phyloP scores from a whole-genome alignment of 2,113 vertebrate species.

The Tupaia tana region DNA sequence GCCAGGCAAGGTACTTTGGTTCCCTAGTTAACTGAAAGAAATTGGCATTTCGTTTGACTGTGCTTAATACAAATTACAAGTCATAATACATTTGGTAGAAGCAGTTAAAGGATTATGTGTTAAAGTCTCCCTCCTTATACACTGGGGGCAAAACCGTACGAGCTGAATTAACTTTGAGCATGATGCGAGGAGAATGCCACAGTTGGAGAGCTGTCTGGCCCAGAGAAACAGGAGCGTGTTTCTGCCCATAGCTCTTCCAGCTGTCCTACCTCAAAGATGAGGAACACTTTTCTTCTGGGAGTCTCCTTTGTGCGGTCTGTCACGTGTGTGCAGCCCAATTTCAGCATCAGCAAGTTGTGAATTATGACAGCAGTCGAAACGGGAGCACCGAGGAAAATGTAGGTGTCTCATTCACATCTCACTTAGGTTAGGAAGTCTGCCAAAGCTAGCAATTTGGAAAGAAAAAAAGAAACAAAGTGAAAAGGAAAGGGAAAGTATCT shows the following conservation, averaged over 20 bases:
- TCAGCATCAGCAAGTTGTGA: neutral
- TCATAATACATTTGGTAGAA: conserved; percentile 77
- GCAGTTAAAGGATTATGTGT: conserved; percentile 79
- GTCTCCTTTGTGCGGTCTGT: too few species aligned
- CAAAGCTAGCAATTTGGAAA: conserved; percentile 8
- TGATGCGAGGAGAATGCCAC: neutral
- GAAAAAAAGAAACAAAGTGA: neutral
- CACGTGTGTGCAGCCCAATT: neutral
- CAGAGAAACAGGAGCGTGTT: neutral
- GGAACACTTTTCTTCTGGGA: neutral
- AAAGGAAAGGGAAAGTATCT: neutral
- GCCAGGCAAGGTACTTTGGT: conserved; percentile 68
- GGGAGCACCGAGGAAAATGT: neutral
- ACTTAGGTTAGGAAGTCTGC: conserved; percentile 28
- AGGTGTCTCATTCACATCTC: neutral
- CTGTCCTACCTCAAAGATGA: neutral
- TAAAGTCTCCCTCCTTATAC: conserved; percentile 57
- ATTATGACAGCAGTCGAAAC: neutral
- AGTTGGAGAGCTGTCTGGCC: neutral
- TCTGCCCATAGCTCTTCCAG: neutral
- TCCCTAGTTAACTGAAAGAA: conserved; percentile 72
- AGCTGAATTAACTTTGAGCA: conserved; percentile 52
- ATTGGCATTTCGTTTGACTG: conserved; percentile 76
- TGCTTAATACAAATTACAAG: conserved; percentile 80
- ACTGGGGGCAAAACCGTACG: conserved; percentile 10